Percentiles rank a stretch among this genome's conserved stretches.
Evolutionary conservation across 2,888 invertebrate genomes (phyloP).

Genomic region (Brenthis ino): DNA sequence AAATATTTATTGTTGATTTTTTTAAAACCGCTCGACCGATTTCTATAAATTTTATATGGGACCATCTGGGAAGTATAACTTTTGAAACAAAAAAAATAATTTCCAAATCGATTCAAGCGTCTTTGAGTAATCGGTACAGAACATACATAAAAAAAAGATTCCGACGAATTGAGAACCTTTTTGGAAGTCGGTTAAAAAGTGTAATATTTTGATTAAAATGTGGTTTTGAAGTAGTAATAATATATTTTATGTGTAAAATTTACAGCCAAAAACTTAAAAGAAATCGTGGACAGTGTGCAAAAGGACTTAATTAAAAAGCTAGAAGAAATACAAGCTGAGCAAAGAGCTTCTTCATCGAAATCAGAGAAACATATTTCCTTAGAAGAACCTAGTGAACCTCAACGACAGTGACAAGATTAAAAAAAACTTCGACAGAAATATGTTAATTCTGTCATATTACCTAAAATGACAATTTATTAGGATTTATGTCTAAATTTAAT

Average conservation of each 20-base stretch:
- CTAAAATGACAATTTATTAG: slow-evolving; percentile 11
- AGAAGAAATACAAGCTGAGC: slow-evolving; percentile 64
- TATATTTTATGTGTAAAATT: slow-evolving; percentile 28
- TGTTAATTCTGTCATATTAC: slow-evolving; percentile 7
- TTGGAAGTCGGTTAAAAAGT: too few species aligned
- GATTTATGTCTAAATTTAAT: slow-evolving; percentile 11
- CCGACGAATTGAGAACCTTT: too few species aligned
- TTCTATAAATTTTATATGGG: too few species aligned
- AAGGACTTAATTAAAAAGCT: slow-evolving; percentile 71
- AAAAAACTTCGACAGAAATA: neutral
- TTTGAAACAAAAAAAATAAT: too few species aligned
- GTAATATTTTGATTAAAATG: neutral
- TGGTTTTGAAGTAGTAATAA: too few species aligned
- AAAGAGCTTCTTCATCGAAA: slow-evolving; percentile 41
- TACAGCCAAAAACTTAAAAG: slow-evolving; percentile 73
- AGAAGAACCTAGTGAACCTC: slow-evolving; percentile 17
- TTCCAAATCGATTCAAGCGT: too few species aligned
- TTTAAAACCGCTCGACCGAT: too few species aligned
- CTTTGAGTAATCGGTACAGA: too few species aligned
- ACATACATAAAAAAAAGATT: too few species aligned
- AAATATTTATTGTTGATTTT: too few species aligned
- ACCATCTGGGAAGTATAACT: too few species aligned
- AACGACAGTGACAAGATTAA: slow-evolving; percentile 12
- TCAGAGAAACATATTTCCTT: slow-evolving; percentile 36
- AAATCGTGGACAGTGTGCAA: slow-evolving; percentile 75